Evolutionary conservation across 2,797 vertebrate genomes (phyloP), one percentile per base, ranked within the genome.

Genomic region (Tauraco hartlaubi): DNA sequence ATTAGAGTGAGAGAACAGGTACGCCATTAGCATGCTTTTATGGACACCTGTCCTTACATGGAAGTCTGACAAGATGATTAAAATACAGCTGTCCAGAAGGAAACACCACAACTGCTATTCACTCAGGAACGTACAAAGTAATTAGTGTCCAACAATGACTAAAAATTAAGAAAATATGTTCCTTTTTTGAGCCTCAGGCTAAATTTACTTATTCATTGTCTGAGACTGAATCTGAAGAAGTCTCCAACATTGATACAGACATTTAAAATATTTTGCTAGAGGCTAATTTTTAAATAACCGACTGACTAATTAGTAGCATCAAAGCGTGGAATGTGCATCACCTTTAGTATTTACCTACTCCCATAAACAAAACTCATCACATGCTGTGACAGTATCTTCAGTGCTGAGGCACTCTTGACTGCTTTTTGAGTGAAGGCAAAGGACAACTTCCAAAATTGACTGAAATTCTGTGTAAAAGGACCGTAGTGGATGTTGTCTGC

Each of bases 181-280:
- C 25, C 29, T 43, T 23, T 92, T 96, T 62, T 78, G 28, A 91
- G 91, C 96, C 79, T 91, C 71, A 22, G 92, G 96, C 85, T 76
- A 84, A 69, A 46, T 78, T 95, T 81, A 92, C 29, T 94, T 94
- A 94, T 96, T 97, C 89, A 94, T 95, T 90, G 69, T 86, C 92
- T 96, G 75, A 88, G 51, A 37, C 29, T 62, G 46, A 90, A 68
- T 68, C 21, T 81, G 79, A 88, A 91, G 87, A 80, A 63, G 25
- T 52, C 66, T 96, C 55, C 48, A 63, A 12, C 59, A 96, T 88
- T 66, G 74, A 59, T 78, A 96, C 37, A 91, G 85, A 94, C 55
- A 3, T 92, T 88, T 94, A 9, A 90, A 95, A 79, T 94, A 88
- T 86, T 92, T 90, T 92, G 82, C 96, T 90, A 29, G 76, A 86